Base-by-base conservation (phyloP, 2,888 invertebrate genomes). In the Drosophila rubida region DNA sequence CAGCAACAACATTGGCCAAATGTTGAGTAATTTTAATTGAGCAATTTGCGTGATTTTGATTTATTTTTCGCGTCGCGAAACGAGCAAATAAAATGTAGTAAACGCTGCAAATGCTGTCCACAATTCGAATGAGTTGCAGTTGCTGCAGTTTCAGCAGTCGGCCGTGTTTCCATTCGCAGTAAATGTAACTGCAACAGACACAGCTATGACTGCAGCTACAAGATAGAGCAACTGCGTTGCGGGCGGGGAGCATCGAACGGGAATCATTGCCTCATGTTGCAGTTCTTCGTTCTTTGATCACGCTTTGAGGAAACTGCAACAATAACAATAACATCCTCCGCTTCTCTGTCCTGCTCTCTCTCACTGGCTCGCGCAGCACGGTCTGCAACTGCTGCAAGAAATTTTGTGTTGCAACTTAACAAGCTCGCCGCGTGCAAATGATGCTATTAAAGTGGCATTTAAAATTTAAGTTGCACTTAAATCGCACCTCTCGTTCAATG, bases 401-500 rank as follows among this genome's bases (percentile, higher is more conserved):
- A 53, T 49, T 63, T 44, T 46, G 63, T 66, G 65, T 63, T 54
- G 49, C 44, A 68, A 64, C 54, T 67, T 85, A 88, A 88, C 87
- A 88, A 86, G 79, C 76, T 65, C 42, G 73, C 87, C 84, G 89
- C 88, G 90, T 90, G 89, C 90, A 89, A 90, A 90, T 89, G 89
- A 88, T 89, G 90, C 90, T 81, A 89, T 89, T 90, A 88, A 88
- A 89, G 83, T 88, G 89, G 85, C 89, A 85, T 90, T 89, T 89
- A 89, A 88, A 89, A 89, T 87, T 87, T 88, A 84, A 89, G 86
- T 77, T 86, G 70, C 84, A 80, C 71, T 78, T 74, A 64, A 74
- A 54, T 83, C 84, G 68, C 80, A 51, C 81, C 78, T 66, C 63
- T 69, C 53, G 51, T 49, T 42, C 61, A 63, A 60, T 55, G 62